A percentile compares a stretch with the other conserved stretches of the same genome.
Conservation (phyloP, 1,140 invertebrate genomes). For the Philotrypesis tridentata region DNA sequence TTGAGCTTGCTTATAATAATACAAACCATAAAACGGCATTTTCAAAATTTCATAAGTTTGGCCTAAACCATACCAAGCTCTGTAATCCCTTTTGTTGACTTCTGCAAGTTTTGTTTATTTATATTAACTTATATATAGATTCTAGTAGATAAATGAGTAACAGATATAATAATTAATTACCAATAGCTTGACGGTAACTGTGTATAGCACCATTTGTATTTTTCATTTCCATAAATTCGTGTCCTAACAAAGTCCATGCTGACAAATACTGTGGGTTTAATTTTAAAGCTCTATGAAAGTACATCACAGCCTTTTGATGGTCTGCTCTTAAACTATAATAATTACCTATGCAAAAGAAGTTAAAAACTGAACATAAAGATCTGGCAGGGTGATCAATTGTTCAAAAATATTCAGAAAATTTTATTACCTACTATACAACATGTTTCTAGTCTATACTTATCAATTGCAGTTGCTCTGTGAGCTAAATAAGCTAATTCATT, state of each 20-base stretch:
- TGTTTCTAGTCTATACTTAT: conserved; percentile 98
- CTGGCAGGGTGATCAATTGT: neutral
- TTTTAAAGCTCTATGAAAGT: conserved; percentile 96
- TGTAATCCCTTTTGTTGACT: conserved; percentile 94
- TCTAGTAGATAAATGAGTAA: conserved; percentile 5
- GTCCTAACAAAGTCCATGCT: conserved; percentile 98
- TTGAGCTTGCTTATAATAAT: conserved; percentile 98
- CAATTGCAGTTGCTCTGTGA: conserved; percentile 93
- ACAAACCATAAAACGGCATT: conserved; percentile 95
- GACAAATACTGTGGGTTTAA: conserved; percentile 95
- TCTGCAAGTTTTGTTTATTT: conserved; percentile 76
- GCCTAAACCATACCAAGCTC: conserved; percentile 99
- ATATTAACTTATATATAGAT: neutral
- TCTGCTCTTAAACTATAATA: conserved; percentile 97
- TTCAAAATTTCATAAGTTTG: conserved; percentile 99
- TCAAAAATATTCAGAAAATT: neutral
- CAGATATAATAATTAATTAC: conserved; percentile 70
- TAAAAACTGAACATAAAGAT: conserved; percentile 1
- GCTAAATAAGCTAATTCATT: conserved; percentile 95
- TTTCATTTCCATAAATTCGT: conserved; percentile 99
- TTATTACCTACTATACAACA: conserved; percentile 96
- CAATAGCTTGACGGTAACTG: conserved; percentile 96
- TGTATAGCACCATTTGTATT: conserved; percentile 98
- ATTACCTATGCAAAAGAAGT: conserved; percentile 83
- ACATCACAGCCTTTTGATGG: conserved; percentile 96